Evolutionary conservation across 92 coral and sea anemone genomes (phyloP), one percentile per base, ranked within the genome.

Genomic region (Siderastrea siderea): DNA sequence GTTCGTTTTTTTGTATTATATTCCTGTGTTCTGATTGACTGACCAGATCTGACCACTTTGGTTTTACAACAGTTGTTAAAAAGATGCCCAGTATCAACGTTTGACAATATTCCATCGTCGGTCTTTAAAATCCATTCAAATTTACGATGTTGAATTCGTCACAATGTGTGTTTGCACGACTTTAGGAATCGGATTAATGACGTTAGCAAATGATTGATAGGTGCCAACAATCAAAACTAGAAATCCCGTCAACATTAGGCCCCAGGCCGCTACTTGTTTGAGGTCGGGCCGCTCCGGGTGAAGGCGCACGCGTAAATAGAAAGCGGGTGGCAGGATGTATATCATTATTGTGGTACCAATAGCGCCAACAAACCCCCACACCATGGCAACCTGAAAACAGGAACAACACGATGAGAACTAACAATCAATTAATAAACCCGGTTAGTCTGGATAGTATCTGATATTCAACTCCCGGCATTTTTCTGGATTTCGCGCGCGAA

Each of bases 301-400:
- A 68, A 86, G 59, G 47, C 98, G 89, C 46, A 95, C 98, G 51
- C 98, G 96, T 50, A 95, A 92, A 75, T 95, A 95, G 71, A 95
- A 95, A 6, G 98, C 98, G 3, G 98, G 96, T 3, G 98, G 98
- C 6, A 95, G 86, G 51, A 95, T 93, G 80, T 93, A 95, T 38
- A 95, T 95, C 59, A 93, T 89, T 19, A 95, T 78, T 3, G 98
- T 89, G 9, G 92, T 91, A 1, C 98, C 98, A 15, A 93, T 86
- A 2, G 96, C 95, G 50, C 98, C 98, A 26, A 93, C 98, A 70
- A 95, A 95, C 16, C 98, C 96, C 98, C 98, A 95, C 50, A 95
- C 98, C 95, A 95, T 95, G 15, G 98, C 95, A 61, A 95, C 98
- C 98, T 95, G 78, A 15, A 17, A 64, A 68, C 53, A 38, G 38